A percentile compares a stretch with the other conserved stretches of the same genome.
These are phyloP conservation scores for Mamestra configurata DNA, from an alignment of 1,140 invertebrate genomes.

Conservation along the genomic window DNA sequence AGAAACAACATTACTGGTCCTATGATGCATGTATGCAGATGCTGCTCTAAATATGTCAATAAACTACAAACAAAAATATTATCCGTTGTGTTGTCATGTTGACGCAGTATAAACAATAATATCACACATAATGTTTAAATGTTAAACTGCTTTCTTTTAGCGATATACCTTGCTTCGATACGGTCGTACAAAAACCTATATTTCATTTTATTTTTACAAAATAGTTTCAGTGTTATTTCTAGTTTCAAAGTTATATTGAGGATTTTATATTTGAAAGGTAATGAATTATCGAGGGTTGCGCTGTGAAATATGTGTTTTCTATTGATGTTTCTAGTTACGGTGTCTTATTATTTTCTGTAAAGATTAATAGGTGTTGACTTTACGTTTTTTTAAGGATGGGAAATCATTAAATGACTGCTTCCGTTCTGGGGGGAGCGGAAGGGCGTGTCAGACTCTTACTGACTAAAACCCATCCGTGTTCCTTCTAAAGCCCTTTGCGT, in stretches of 20 bases:
- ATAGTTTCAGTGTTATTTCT: neutral
- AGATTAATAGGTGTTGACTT: neutral
- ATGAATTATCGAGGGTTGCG: neutral
- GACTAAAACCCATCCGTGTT: too few relatives aligned
- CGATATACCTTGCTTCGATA: neutral
- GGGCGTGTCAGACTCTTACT: too few relatives aligned
- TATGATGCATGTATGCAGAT: too few relatives aligned
- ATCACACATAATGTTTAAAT: neutral
- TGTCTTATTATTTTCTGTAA: neutral
- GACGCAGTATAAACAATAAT: neutral
- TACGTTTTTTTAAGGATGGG: neutral
- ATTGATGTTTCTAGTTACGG: neutral
- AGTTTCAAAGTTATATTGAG: neutral
- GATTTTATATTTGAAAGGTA: neutral
- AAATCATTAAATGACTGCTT: too few relatives aligned
- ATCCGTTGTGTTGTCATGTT: neutral
- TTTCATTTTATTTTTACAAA: neutral
- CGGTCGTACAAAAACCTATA: neutral
- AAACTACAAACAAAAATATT: neutral
- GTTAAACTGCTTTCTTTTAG: neutral
- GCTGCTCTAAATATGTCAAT: neutral
- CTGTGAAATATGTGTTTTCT: slow-evolving; percentile 23
- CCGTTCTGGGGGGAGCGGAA: too few relatives aligned
- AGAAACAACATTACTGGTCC: too few relatives aligned
- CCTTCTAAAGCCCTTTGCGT: too few relatives aligned